Evolutionary conservation across 2,797 vertebrate genomes (phyloP), one percentile per base, ranked within the genome.

Genomic region (Sciurus carolinensis): DNA sequence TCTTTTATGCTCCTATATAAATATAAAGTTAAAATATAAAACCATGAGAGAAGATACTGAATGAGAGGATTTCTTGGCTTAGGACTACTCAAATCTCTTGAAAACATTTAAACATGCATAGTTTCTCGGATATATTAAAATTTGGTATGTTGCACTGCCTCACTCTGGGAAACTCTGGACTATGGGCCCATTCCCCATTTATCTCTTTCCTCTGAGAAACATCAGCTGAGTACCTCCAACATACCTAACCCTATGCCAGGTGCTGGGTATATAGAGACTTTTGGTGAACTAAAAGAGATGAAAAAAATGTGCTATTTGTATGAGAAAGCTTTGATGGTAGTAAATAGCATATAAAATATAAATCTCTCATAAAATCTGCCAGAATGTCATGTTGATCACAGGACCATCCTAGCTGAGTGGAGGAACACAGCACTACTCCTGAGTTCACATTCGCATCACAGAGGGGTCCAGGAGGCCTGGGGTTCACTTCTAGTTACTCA

Each of bases 121-220:
- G 72, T 64, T 9, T 54, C 57, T n/a, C 57, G 28, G 10, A 91
- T 20, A 18, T 73, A 18, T 26, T 77, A 82, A 67, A 79, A 77
- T 90, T 52, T 87, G 64, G 80, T 1, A 8, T 54, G 50, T 6
- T n/a, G n/a, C 36, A 4, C 76, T 2, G 8, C 10, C 24, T 2
- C 15, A 36, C 57, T 57, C 52, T 79, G 44, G 79, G 73, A 82
- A 88, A 1, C 44, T 39, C 42, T 26, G 4, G 22, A 52, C 7
- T 7, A 24, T 28, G 18, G 57, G 47, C 52, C 42, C 69, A 13
- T 30, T 87, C 36, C 77, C 20, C 39, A 44, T 28, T 87, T 26
- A 90, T 79, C n/a, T 95, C 30, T 39, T 71, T 80, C 87, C 76
- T 59, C 59, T 59, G 91, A 94, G 64, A 89, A 94, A 86, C n/a